phyloP scores from a whole-genome alignment of 2,888 invertebrate genomes.

The Norana najaformis region DNA sequence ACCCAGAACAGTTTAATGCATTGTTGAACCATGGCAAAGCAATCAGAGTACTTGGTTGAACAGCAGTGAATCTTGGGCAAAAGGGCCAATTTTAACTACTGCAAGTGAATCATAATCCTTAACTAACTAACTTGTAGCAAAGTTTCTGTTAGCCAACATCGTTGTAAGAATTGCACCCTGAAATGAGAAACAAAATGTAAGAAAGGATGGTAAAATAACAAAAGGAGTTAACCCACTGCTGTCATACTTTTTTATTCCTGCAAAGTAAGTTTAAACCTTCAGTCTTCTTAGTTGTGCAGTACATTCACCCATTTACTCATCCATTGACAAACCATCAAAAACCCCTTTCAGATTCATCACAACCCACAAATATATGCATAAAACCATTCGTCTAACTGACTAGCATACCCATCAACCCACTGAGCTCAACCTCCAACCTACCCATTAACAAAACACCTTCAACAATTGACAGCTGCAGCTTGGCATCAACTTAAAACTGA shows the following conservation, averaged over 20 bases:
- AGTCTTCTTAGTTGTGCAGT: background rate
- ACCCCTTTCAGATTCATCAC: background rate
- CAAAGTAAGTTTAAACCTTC: background rate
- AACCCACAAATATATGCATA: background rate
- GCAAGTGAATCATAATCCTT: slow-evolving; percentile 70
- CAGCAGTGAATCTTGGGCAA: background rate
- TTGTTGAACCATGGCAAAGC: background rate
- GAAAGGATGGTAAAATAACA: too few relatives aligned
- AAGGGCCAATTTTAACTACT: background rate
- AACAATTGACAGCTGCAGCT: background rate
- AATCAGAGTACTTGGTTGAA: background rate
- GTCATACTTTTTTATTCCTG: background rate
- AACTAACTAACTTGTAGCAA: slow-evolving; percentile 72
- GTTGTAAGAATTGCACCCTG: slow-evolving; percentile 98
- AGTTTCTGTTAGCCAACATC: slow-evolving; percentile 92
- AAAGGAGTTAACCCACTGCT: background rate
- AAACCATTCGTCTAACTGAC: background rate
- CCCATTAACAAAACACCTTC: background rate
- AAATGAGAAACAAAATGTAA: slow-evolving; percentile 48
- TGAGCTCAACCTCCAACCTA: background rate
- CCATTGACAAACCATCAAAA: background rate
- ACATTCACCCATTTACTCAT: background rate
- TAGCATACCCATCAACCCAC: background rate
- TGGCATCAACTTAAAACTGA: background rate
- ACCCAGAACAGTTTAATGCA: background rate